A percentile compares a stretch with the other conserved stretches of the same genome.
These are phyloP conservation scores for Orientallactaga sibirica DNA, from an alignment of 2,797 vertebrate genomes.

Conservation along the genomic window DNA sequence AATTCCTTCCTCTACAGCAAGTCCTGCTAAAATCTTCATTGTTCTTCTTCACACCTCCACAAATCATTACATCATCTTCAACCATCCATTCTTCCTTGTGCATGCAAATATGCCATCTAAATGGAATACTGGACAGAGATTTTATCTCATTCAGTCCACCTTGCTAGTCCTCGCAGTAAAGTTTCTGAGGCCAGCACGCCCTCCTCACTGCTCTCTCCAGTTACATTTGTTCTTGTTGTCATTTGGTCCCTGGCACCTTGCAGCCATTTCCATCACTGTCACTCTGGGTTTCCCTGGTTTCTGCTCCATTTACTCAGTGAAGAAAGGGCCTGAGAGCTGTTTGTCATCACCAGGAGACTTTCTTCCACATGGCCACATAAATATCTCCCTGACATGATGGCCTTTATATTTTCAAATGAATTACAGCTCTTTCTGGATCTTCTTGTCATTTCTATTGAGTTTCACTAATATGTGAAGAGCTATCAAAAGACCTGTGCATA, in stretches of 20 bases:
- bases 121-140: neutral
- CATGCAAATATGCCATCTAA: neutral
- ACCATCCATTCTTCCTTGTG: neutral
- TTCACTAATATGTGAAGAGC: slow-evolving; percentile 60
- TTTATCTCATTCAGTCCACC: slow-evolving; percentile 34
- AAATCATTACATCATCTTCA: neutral
- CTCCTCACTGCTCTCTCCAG: slow-evolving; percentile 43
- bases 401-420: slow-evolving; percentile 67
- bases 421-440: neutral
- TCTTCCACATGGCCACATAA: slow-evolving; percentile 55
- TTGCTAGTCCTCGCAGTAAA: slow-evolving; percentile 30
- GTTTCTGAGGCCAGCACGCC: neutral
- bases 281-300: slow-evolving; percentile 66
- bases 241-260: slow-evolving; percentile 58
- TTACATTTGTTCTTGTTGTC: slow-evolving; percentile 55
- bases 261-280: slow-evolving; percentile 71
- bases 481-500: slow-evolving; percentile 46
- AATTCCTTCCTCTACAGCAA: neutral
- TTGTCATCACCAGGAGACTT: slow-evolving; percentile 58
- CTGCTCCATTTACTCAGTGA: slow-evolving; percentile 71
- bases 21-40: neutral
- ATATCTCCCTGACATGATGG: slow-evolving; percentile 23
- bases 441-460: slow-evolving; percentile 66
- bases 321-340: slow-evolving; percentile 62
- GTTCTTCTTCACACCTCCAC: neutral